Percentiles rank a stretch among this genome's conserved stretches.
These are phyloP conservation scores for Sapajus apella DNA, from an alignment of 2,113 vertebrate genomes.

Conservation along the genomic window DNA sequence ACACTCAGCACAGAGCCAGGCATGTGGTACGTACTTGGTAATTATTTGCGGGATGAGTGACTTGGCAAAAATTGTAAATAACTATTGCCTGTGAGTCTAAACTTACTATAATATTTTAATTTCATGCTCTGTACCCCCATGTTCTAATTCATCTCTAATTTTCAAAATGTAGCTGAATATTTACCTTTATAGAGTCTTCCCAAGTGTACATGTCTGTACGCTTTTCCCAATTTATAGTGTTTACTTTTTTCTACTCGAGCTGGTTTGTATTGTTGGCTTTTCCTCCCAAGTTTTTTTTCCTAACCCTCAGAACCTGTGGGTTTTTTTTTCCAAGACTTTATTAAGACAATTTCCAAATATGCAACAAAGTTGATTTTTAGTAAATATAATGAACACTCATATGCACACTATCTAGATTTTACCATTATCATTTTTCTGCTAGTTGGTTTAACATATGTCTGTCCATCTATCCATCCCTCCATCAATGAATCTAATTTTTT, in stretches of 20 bases:
- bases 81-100: background rate
- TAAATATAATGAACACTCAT: background rate
- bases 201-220: background rate
- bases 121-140: background rate
- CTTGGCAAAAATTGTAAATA: constrained; percentile 18
- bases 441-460: background rate
- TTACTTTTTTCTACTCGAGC: background rate
- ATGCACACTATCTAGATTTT: background rate
- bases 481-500: constrained; percentile 27
- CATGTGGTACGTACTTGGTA: background rate
- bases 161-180: background rate
- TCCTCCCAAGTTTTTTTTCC: background rate
- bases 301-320: too few relatives aligned
- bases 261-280: constrained; percentile 41
- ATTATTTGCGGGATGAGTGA: background rate
- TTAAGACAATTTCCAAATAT: background rate
- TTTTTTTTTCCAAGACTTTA: background rate
- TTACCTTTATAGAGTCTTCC: background rate
- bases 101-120: constrained; percentile 37
- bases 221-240: background rate
- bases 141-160: background rate
- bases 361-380: constrained; percentile 3
- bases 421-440: background rate
- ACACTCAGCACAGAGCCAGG: background rate
- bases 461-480: background rate